Conservation (phyloP, 2,113 vertebrate species). For the Corydoras maculifer region DNA sequence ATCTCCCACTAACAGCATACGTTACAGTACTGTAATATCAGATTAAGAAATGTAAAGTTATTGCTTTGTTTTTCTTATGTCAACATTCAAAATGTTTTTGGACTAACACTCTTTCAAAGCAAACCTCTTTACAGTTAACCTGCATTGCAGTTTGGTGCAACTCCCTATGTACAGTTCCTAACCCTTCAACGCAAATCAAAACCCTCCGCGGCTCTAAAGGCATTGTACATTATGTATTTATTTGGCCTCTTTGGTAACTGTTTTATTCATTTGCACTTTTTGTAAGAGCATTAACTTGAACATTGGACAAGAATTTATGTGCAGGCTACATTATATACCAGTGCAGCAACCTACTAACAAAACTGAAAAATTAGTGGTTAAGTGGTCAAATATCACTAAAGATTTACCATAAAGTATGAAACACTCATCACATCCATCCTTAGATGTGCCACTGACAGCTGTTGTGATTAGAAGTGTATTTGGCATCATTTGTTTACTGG, state of each 20-base stretch:
- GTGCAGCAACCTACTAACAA: no score
- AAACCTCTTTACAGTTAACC: background rate
- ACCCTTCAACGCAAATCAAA: background rate
- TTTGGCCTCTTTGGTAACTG: conserved; percentile 38
- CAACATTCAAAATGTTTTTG: background rate
- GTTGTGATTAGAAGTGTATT: conserved; percentile 5
- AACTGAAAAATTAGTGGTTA: background rate
- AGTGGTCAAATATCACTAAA: no score
- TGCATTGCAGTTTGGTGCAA: background rate
- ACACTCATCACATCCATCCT: background rate
- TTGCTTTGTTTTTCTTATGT: conserved; percentile 36
- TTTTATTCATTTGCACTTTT: background rate
- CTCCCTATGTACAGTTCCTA: background rate
- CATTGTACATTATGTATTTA: conserved; percentile 8
- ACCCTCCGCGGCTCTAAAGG: background rate
- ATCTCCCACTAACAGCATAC: conserved; percentile 13
- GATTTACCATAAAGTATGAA: background rate
- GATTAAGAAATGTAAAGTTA: conserved; percentile 27
- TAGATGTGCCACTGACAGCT: background rate
- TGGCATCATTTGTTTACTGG: conserved; percentile 26
- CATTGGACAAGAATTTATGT: background rate
- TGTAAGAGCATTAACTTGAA: background rate
- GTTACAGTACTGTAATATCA: conserved; percentile 29
- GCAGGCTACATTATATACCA: no score
- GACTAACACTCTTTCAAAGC: background rate